phyloP scores from a whole-genome alignment of 23 tunicate genomes.

The Clavelina lepadiformis region DNA sequence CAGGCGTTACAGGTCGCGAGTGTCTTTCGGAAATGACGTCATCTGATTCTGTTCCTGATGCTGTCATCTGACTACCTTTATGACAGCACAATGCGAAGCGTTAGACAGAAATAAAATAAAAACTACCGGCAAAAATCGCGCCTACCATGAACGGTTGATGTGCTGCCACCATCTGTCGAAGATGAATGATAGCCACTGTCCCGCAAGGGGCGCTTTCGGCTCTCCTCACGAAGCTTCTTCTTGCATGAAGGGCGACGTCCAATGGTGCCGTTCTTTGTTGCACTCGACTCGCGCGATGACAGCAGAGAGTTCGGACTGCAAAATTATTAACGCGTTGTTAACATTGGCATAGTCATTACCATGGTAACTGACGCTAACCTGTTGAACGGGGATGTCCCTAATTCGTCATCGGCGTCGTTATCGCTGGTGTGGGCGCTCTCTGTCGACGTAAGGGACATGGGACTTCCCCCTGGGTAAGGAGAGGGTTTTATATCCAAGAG shows the following conservation, averaged over 20 bases:
- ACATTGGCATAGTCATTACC: no score
- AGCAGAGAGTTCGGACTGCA: no score
- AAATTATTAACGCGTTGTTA: no score
- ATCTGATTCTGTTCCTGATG: conserved; percentile 12
- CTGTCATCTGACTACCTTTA: conserved; percentile 46
- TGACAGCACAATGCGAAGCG: neutral
- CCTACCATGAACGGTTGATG: neutral
- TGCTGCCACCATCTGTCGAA: conserved; percentile 31
- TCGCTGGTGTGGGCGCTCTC: conserved; percentile 33
- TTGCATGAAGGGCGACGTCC: conserved; percentile 17
- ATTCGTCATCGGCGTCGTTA: conserved; percentile 56
- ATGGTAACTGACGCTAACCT: neutral
- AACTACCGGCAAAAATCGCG: neutral
- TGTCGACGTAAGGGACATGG: conserved; percentile 22
- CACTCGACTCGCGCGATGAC: no score
- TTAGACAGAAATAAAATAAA: neutral
- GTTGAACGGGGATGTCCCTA: conserved; percentile 5
- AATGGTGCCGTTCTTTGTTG: no score
- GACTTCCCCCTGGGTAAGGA: conserved; percentile 63
- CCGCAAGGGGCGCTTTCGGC: conserved; percentile 7
- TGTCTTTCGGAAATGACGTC: conserved; percentile 3
- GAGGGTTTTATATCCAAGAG: conserved; percentile 57
- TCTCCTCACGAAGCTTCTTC: conserved; percentile 6
- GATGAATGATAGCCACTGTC: conserved; percentile 33
- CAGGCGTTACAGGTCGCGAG: neutral